phyloP scores from a whole-genome alignment of 2,113 vertebrate genomes.

The Theristicus caerulescens region DNA sequence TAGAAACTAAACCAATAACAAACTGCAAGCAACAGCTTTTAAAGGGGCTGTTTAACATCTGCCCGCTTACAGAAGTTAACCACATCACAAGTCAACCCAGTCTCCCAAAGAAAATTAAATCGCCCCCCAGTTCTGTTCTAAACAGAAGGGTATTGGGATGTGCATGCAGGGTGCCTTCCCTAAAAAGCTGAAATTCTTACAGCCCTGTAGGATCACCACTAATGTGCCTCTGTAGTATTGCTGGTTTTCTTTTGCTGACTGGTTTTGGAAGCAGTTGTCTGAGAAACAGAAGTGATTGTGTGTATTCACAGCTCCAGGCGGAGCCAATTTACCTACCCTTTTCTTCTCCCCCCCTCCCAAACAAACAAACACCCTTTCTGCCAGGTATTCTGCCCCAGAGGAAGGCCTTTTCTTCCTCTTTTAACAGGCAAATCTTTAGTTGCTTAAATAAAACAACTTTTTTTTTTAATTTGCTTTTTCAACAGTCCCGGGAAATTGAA shows the following conservation, averaged over 20 bases:
- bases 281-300: neutral
- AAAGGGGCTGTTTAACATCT: neutral
- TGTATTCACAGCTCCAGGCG: neutral
- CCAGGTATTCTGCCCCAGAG: neutral
- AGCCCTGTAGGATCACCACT: neutral
- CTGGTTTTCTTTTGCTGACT: neutral
- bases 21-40: neutral
- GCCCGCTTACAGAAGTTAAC: neutral
- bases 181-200: neutral
- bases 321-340: neutral
- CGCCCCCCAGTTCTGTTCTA: neutral
- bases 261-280: neutral
- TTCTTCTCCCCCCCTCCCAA: neutral
- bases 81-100: neutral
- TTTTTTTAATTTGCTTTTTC: neutral
- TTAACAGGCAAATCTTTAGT: neutral
- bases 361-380: neutral
- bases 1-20: conserved; percentile 2
- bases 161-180: neutral
- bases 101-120: neutral
- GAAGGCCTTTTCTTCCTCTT: neutral
- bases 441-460: neutral
- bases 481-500: neutral
- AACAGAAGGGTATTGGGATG: neutral
- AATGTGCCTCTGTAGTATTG: neutral